Base-by-base conservation (phyloP, 2,888 invertebrate genomes). In the Antheraea assamensis region DNA sequence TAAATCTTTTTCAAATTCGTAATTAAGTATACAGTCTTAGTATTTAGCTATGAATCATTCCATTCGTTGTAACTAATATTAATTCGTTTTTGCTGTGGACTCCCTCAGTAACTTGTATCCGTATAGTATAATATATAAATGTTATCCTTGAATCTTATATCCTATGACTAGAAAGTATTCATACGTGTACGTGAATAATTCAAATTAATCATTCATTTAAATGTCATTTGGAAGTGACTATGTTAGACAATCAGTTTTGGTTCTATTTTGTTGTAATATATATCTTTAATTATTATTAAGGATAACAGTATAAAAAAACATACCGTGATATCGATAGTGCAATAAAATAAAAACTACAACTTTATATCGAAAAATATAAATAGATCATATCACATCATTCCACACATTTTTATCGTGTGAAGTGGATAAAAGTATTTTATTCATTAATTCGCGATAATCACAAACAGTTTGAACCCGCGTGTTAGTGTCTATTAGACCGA, bases 11-110 rank as follows among this genome's bases (percentile, higher is more conserved):
- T 64, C 61, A 2, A 30, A 15, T 64, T 64, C 1, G 4, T 30
- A 27, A 30, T 27, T 64, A 64, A 15, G 61, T 17, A 64, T 64
- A 27, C 30, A 30, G 27, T 64, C 30, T 64, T 30, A 27, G 61
- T 64, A 64, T 64, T 27, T 64, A 30, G 13, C 61, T 64, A 30
- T 13, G 17, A 27, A 13, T 64, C 30, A 15, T 64, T 30, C 61
- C 21, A 64, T 17, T 64, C 61, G 15, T 27, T 64, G 30, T 64
- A 64, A 64, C 27, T 64, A 64, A 64, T 64, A 17, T 64, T 64
- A 64, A 64, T 15, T 58, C 13, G 2, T 24, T 24, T 24, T 58
- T 58, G 24, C 58, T 64, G 30, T 64, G 61, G 24, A 58, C 15
- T 58, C 24, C 24, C 24, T 58, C 2, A 7, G 24, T 58, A 58